Percentiles rank a stretch among this genome's conserved stretches.
phyloP scores from a whole-genome alignment of 2,888 invertebrate genomes.

The Elmis aenea region DNA sequence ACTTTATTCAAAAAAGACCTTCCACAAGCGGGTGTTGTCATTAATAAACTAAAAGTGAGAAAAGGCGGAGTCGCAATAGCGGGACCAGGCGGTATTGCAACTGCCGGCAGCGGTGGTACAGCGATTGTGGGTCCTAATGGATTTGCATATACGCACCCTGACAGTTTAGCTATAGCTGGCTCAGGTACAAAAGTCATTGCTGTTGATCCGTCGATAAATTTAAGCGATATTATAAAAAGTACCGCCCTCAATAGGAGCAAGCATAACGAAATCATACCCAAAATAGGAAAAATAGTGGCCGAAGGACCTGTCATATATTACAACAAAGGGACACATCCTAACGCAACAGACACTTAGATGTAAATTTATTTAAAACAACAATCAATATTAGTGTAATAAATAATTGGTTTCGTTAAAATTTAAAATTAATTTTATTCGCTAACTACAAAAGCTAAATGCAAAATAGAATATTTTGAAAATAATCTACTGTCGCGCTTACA shows the following conservation, averaged over 20 bases:
- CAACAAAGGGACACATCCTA: slow-evolving; percentile 42
- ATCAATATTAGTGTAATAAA: no score
- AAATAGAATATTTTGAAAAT: no score
- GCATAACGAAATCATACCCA: slow-evolving; percentile 40
- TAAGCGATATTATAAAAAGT: slow-evolving; percentile 51
- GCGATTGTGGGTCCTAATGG: slow-evolving; percentile 78
- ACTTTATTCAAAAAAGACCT: slow-evolving; percentile 40
- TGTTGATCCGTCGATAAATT: slow-evolving; percentile 57
- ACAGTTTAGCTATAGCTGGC: slow-evolving; percentile 71
- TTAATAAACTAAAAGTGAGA: slow-evolving; percentile 63
- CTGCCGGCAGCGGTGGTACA: slow-evolving; percentile 73
- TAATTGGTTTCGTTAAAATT: no score
- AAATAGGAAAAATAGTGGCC: slow-evolving; percentile 66
- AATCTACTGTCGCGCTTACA: no score
- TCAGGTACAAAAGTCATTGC: slow-evolving; percentile 68
- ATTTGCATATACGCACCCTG: slow-evolving; percentile 68
- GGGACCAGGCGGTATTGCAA: slow-evolving; percentile 76
- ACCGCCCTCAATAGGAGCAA: slow-evolving; percentile 37
- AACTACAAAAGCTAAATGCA: no score
- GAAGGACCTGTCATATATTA: slow-evolving; percentile 71
- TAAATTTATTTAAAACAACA: not conserved
- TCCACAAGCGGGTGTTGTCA: slow-evolving; percentile 60
- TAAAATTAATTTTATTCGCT: no score
- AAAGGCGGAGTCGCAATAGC: slow-evolving; percentile 76
- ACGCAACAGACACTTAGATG: no score